Percentiles rank a stretch among this genome's conserved stretches.
phyloP scores from a whole-genome alignment of 2,797 vertebrate species.

The Anguilla obscura region DNA sequence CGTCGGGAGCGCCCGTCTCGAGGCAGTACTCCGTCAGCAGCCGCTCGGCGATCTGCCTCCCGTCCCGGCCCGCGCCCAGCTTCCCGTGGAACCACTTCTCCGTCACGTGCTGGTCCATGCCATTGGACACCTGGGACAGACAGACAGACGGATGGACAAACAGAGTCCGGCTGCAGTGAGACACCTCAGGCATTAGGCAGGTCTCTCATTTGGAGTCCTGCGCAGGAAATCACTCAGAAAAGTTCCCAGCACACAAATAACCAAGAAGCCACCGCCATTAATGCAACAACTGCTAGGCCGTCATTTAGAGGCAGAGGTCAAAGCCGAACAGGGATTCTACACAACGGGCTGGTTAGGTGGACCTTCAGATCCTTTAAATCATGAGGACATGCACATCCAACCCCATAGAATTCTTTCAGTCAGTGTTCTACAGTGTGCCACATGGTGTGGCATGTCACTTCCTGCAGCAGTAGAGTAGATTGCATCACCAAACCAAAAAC shows the following conservation, averaged over 20 bases:
- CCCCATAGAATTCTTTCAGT: neutral
- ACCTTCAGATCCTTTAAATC: too few species aligned
- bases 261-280: neutral
- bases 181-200: neutral
- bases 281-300: neutral
- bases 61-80: slow-evolving; percentile 89
- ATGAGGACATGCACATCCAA: neutral
- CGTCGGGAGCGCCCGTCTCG: slow-evolving; percentile 91
- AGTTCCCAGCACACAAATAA: neutral
- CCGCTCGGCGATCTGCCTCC: slow-evolving; percentile 91
- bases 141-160: neutral
- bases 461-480: neutral
- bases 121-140: slow-evolving; percentile 77
- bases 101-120: slow-evolving; percentile 89
- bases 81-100: slow-evolving; percentile 99
- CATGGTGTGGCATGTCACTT: neutral
- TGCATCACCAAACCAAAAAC: neutral
- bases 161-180: neutral
- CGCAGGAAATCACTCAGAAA: neutral
- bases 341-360: too few species aligned
- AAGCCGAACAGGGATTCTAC: too few species aligned
- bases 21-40: slow-evolving; percentile 93
- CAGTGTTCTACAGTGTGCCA: neutral
- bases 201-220: neutral
- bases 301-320: too few species aligned